Conservation (phyloP, 2,888 invertebrate species). For the Zygothrica quintamaculata region DNA sequence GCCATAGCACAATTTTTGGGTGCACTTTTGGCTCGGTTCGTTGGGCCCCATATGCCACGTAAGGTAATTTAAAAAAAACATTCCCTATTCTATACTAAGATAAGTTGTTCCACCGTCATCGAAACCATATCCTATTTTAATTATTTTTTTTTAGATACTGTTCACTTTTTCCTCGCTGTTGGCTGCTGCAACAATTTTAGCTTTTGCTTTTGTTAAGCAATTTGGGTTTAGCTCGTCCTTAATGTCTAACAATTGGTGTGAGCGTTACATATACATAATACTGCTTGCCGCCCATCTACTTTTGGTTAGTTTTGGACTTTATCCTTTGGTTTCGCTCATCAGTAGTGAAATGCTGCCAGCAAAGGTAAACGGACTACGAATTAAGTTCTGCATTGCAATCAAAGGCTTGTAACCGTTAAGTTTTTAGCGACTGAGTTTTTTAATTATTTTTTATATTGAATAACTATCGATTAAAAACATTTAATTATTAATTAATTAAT, state of each 20-base stretch:
- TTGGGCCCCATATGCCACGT: slow-evolving; percentile 67
- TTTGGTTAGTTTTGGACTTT: slow-evolving; percentile 76
- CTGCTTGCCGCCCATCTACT: slow-evolving; percentile 67
- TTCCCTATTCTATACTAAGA: too few relatives aligned
- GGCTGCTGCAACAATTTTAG: slow-evolving; percentile 62
- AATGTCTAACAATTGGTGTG: slow-evolving; percentile 29
- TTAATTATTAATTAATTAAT: too few relatives aligned
- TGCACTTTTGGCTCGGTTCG: slow-evolving; percentile 56
- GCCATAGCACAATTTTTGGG: slow-evolving; percentile 73
- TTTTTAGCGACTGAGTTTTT: too few relatives aligned
- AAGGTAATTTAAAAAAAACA: slow-evolving; percentile 59
- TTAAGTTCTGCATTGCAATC: too few relatives aligned
- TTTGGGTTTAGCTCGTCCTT: slow-evolving; percentile 46
- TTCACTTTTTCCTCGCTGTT: slow-evolving; percentile 68
- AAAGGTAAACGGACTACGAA: slow-evolving; percentile 61
- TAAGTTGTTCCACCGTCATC: background rate
- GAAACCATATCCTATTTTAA: background rate
- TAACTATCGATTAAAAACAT: too few relatives aligned
- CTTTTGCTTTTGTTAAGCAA: slow-evolving; percentile 55
- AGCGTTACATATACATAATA: slow-evolving; percentile 61
- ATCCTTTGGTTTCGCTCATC: slow-evolving; percentile 76
- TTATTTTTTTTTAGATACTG: slow-evolving; percentile 57
- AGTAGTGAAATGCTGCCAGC: slow-evolving; percentile 76
- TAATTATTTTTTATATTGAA: too few relatives aligned
- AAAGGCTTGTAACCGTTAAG: too few relatives aligned